These are phyloP conservation scores for Phaedon cochleariae DNA, from an alignment of 2,888 invertebrate genomes.

Conservation along the genomic window DNA sequence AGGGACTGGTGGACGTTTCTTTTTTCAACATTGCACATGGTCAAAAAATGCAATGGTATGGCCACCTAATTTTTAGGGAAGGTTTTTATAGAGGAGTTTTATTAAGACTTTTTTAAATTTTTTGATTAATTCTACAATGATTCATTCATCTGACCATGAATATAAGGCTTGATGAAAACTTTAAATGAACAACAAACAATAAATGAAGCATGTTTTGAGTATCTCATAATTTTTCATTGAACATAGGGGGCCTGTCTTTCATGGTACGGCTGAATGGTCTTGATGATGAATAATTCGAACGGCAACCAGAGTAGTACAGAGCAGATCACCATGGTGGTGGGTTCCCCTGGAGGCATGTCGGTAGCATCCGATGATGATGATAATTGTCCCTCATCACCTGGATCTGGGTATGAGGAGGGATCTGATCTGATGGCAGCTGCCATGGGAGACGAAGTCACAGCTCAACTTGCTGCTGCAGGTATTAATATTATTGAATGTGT, in stretches of 20 bases:
- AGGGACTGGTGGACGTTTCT: no score
- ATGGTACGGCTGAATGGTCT: slow-evolving; percentile 56
- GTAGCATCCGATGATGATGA: slow-evolving; percentile 79
- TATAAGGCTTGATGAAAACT: no score
- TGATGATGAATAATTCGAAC: slow-evolving; percentile 61
- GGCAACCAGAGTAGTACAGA: slow-evolving; percentile 63
- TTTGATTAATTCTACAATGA: no score
- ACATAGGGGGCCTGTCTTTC: slow-evolving; percentile 55
- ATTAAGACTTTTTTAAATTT: no score
- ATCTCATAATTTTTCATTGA: no score
- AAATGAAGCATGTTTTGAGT: no score
- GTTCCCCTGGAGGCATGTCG: slow-evolving; percentile 59
- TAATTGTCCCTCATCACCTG: slow-evolving; percentile 82
- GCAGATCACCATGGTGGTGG: slow-evolving; percentile 75
- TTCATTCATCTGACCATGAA: no score
- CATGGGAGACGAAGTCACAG: slow-evolving; percentile 93
- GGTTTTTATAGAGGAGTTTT: no score
- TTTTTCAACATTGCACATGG: no score
- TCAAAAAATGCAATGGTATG: no score
- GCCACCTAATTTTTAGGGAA: no score
- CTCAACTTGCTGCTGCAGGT: slow-evolving; percentile 96
- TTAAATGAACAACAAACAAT: no score
- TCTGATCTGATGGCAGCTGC: slow-evolving; percentile 85
- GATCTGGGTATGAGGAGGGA: slow-evolving; percentile 83
- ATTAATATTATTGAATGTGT: slow-evolving; percentile 40